These are phyloP conservation scores for Tinea pellionella DNA, from an alignment of 2,888 invertebrate species.

Conservation along the genomic window DNA sequence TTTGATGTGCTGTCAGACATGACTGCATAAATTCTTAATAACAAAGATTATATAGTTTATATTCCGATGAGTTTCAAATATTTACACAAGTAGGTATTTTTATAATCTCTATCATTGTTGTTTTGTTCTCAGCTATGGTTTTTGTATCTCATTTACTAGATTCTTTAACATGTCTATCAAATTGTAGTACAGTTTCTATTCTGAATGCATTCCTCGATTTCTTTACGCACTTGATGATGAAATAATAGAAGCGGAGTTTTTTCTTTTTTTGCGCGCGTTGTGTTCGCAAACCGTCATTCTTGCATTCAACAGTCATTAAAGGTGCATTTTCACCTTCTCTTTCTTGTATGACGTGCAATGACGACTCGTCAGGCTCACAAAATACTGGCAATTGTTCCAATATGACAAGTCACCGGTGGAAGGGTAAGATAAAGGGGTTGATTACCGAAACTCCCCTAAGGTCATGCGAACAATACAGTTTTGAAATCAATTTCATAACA, in stretches of 20 bases:
- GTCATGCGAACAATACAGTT: slow-evolving; percentile 28
- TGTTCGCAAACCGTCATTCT: background rate
- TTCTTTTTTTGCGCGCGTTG: background rate
- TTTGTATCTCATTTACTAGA: background rate
- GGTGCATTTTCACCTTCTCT: slow-evolving; percentile 32
- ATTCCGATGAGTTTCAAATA: background rate
- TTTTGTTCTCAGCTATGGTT: background rate
- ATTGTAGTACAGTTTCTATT: background rate
- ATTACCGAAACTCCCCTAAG: slow-evolving; percentile 21
- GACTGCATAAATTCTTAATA: slow-evolving; percentile 13
- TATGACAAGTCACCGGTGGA: slow-evolving; percentile 18
- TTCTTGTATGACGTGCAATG: slow-evolving; percentile 33
- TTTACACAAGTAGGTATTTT: background rate
- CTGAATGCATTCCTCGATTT: background rate
- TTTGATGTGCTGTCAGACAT: slow-evolving; percentile 16
- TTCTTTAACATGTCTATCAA: background rate
- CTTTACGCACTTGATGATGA: slow-evolving; percentile 6
- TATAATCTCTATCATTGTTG: background rate
- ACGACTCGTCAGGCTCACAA: slow-evolving; percentile 33
- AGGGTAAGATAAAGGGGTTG: background rate
- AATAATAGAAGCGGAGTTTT: background rate
- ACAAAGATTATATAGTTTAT: background rate
- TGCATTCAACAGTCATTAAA: slow-evolving; percentile 29
- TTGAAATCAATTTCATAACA: slow-evolving; percentile 27
- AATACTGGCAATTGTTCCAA: slow-evolving; percentile 34